A percentile compares a stretch with the other conserved stretches of the same genome.
Conservation (phyloP, 2,113 vertebrate species). For the Hiodon tergisus region DNA sequence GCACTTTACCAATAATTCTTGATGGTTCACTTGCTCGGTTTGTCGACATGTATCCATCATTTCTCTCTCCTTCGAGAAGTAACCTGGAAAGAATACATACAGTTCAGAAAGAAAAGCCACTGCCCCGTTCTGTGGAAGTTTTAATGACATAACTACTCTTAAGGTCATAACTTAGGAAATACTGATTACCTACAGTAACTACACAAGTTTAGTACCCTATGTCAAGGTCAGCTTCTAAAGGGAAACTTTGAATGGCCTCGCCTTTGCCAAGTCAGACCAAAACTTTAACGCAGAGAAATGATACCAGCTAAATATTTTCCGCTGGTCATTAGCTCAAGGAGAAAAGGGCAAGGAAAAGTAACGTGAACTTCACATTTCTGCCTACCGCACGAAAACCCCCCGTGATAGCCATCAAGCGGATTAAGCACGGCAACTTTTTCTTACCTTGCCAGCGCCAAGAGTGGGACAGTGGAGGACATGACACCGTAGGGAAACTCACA, state of each 20-base stretch:
- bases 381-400: too few relatives aligned
- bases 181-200: neutral
- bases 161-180: neutral
- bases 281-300: too few relatives aligned
- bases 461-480: neutral
- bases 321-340: too few relatives aligned
- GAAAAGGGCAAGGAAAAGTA: too few relatives aligned
- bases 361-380: too few relatives aligned
- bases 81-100: constrained; percentile 59
- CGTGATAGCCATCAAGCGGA: too few relatives aligned
- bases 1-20: constrained; percentile 61
- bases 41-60: constrained; percentile 60
- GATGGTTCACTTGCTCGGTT: constrained; percentile 52
- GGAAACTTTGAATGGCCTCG: neutral
- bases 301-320: too few relatives aligned
- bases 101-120: neutral
- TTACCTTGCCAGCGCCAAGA: neutral
- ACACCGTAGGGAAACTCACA: neutral
- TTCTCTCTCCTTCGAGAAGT: constrained; percentile 79
- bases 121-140: too few relatives aligned
- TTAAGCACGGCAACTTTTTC: too few relatives aligned
- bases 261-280: too few relatives aligned
- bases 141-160: neutral
- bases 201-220: neutral
- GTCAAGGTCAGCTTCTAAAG: neutral